Conservation (phyloP, 1,140 invertebrate genomes). For the Ooceraea biroi region DNA sequence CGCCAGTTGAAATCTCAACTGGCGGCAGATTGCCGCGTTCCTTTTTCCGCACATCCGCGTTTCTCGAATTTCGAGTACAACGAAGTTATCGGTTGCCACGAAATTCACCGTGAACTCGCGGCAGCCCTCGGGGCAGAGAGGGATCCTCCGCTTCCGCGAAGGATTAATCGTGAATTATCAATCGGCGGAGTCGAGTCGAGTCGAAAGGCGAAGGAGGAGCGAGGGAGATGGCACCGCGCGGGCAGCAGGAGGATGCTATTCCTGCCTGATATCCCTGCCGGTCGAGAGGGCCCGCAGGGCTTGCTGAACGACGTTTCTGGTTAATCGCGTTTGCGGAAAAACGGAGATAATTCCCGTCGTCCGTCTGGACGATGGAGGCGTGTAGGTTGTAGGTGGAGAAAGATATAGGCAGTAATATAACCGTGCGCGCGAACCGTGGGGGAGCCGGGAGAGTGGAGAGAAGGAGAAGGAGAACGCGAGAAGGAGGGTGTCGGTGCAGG, state of each 20-base stretch:
- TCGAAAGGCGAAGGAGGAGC: constrained; percentile 72
- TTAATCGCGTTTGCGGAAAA: constrained; percentile 85
- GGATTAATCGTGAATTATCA: constrained; percentile 78
- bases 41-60: constrained; percentile 1
- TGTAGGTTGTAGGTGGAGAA: constrained; percentile 72
- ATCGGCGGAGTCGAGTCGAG: constrained; percentile 71
- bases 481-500: constrained; percentile 64
- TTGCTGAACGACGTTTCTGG: constrained; percentile 79
- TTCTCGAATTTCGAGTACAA: constrained; percentile 56
- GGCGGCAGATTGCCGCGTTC: constrained; percentile 35
- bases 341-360: constrained; percentile 82
- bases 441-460: constrained; percentile 22
- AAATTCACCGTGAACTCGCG: constrained; percentile 66
- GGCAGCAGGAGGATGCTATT: constrained; percentile 19
- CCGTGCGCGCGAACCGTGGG: constrained; percentile 63
- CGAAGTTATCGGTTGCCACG: constrained; percentile 64
- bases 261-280: constrained; percentile 45
- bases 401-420: constrained; percentile 67
- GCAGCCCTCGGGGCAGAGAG: constrained; percentile 29
- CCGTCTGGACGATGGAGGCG: constrained; percentile 78
- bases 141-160: constrained; percentile 53
- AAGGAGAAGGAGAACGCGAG: constrained; percentile 53
- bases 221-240: constrained; percentile 42
- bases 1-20: constrained; percentile 33
- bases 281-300: constrained; percentile 63